Conservation (phyloP, 2,113 vertebrate genomes). For the Hyaena hyaena region DNA sequence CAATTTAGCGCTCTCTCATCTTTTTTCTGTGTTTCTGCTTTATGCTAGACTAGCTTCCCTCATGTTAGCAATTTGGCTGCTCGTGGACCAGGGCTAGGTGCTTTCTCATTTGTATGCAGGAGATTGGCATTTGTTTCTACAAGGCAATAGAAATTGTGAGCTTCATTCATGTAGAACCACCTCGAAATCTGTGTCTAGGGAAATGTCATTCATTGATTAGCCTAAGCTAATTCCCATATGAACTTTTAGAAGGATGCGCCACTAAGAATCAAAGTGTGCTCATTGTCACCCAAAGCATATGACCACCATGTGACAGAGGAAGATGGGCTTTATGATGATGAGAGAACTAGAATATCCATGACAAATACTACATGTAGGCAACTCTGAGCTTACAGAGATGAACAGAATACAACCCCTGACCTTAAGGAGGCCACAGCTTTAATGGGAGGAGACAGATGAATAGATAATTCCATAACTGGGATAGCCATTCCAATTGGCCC, state of each 20-base stretch:
- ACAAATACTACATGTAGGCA: not conserved
- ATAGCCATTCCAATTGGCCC: not conserved
- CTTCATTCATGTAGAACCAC: not conserved
- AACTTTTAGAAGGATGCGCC: not conserved
- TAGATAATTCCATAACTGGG: not conserved
- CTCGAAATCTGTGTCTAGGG: not conserved
- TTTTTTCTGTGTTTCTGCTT: not conserved
- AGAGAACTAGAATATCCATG: not conserved
- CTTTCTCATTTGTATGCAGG: not conserved
- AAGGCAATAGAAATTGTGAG: not conserved
- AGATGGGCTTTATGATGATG: not conserved
- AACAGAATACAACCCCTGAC: not conserved
- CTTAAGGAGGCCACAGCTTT: not conserved
- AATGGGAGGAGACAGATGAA: not conserved
- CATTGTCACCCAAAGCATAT: not conserved
- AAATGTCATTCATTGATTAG: not conserved
- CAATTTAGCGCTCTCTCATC: not conserved
- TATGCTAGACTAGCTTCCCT: not conserved
- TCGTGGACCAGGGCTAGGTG: not conserved
- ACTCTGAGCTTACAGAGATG: not conserved
- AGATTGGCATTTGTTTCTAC: not conserved
- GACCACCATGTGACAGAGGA: not conserved
- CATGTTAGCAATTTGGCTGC: not conserved
- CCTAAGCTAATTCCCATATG: not conserved
- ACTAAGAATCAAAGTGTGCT: not conserved